Evolutionary conservation across 2,888 invertebrate genomes (phyloP), one percentile per base, ranked within the genome.

Genomic region (Heteromurus nitidus): DNA sequence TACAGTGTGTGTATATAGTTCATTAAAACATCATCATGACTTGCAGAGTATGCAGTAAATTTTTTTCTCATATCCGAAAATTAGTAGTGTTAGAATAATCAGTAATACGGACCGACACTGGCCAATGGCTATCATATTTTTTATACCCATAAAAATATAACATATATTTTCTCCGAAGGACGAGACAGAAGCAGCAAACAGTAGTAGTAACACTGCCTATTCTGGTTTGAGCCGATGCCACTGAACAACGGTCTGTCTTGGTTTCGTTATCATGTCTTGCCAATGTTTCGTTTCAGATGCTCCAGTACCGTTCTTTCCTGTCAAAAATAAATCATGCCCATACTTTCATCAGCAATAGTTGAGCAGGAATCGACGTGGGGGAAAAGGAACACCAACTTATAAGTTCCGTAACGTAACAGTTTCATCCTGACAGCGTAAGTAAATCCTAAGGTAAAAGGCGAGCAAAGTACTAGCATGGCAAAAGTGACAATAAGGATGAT

Each of bases 191-290:
- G 62, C 50, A 69, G 64, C 64, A 47, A 58, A 16, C 60, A 50
- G 28, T 31, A 7, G 3, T 50, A 16, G 53, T 53, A 42, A 65
- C 65, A 64, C 72, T 62, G 72, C 55, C 76, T 95, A 96, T 90
- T 96, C 96, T 28, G 96, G 96, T 90, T 98, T 98, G 89, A 98
- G 92, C 89, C 97, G 94, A 91, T 98, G 98, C 98, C 98, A 98
- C 89, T 97, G 97, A 65, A 97, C 95, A 88, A 97, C 96, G 88
- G 96, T 96, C 91, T 98, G 97, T 87, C 97, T 92, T 24, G 97
- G 97, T 90, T 98, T 98, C 83, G 96, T 96, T 87, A 98, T 96
- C 98, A 98, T 98, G 89, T 98, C 98, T 88, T 97, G 97, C 98
- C 98, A 98, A 90, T 98, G 98, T 89, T 97, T 97, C 44, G 96